phyloP scores from a whole-genome alignment of 64 coral and sea anemone genomes.

The Porites australiensis region DNA sequence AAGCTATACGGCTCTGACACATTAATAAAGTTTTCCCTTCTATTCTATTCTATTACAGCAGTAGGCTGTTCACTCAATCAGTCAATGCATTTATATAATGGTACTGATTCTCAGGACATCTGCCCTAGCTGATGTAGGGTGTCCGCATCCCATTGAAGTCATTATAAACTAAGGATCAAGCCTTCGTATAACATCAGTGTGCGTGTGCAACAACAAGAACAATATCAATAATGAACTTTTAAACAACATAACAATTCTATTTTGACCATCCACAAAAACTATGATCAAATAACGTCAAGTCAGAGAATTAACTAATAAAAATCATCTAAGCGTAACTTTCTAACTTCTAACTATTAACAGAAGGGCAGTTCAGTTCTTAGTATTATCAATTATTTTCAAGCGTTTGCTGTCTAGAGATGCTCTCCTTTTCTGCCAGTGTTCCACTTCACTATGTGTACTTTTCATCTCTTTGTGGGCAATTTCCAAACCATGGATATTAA shows the following conservation, averaged over 20 bases:
- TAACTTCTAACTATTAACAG: constrained; percentile 46
- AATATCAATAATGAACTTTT: background rate
- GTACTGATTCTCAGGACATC: constrained; percentile 64
- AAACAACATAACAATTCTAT: background rate
- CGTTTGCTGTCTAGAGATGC: background rate
- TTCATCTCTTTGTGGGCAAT: constrained; percentile 73
- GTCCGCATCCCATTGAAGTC: constrained; percentile 22
- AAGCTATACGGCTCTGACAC: no score
- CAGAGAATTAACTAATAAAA: constrained; percentile 26
- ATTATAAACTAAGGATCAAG: constrained; percentile 13
- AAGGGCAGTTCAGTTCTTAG: constrained; percentile 23
- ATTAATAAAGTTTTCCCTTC: no score
- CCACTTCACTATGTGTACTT: constrained; percentile 64
- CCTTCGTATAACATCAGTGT: constrained; percentile 51
- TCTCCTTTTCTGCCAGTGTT: constrained; percentile 54
- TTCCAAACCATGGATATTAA: background rate
- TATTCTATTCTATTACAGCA: no score
- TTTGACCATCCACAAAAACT: constrained; percentile 41
- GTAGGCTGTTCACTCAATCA: no score
- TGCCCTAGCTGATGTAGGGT: constrained; percentile 22
- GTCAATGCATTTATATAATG: background rate
- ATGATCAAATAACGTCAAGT: constrained; percentile 27
- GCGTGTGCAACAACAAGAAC: constrained; percentile 29
- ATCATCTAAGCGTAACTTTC: constrained; percentile 18
- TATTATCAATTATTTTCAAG: constrained; percentile 72